Percentiles rank a stretch among this genome's conserved stretches.
phyloP scores from a whole-genome alignment of 2,888 invertebrate genomes.

The Axea sp. region DNA sequence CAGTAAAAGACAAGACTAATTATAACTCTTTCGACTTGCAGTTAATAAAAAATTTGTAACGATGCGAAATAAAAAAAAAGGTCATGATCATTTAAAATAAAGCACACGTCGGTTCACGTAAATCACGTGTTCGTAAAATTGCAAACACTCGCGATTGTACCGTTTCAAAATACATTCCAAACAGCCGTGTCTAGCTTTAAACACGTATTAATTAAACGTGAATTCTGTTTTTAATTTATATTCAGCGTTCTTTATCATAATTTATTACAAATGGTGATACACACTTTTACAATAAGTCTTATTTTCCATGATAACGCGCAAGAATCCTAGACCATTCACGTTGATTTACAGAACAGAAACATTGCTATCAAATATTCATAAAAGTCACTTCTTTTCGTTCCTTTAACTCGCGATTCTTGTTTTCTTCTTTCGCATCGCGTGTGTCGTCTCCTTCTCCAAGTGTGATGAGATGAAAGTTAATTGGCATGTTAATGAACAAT shows the following conservation, averaged over 20 bases:
- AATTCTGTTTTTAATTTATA: constrained; percentile 25
- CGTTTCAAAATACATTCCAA: too few relatives aligned
- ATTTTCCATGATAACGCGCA: constrained; percentile 20
- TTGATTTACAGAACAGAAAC: constrained; percentile 38
- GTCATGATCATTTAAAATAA: too few relatives aligned
- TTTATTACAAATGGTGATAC: constrained; percentile 29
- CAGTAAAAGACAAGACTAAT: too few relatives aligned
- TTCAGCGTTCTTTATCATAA: constrained; percentile 17
- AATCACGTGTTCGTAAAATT: too few relatives aligned
- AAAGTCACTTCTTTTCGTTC: constrained; percentile 16
- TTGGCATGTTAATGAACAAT: constrained; percentile 76
- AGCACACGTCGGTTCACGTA: too few relatives aligned
- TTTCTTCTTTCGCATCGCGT: constrained; percentile 26
- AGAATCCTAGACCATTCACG: constrained; percentile 14
- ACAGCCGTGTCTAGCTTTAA: too few relatives aligned
- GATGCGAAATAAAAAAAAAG: too few relatives aligned
- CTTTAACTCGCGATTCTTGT: constrained; percentile 27
- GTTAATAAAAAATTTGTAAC: too few relatives aligned
- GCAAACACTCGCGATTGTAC: too few relatives aligned
- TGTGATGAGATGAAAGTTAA: constrained; percentile 71
- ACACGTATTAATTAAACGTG: background rate
- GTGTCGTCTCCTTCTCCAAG: constrained; percentile 34
- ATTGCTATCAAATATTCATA: constrained; percentile 52
- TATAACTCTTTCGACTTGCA: too few relatives aligned
- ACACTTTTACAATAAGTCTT: constrained; percentile 36